phyloP scores from a whole-genome alignment of 1,140 invertebrate species.

The Leptinotarsa defecta region DNA sequence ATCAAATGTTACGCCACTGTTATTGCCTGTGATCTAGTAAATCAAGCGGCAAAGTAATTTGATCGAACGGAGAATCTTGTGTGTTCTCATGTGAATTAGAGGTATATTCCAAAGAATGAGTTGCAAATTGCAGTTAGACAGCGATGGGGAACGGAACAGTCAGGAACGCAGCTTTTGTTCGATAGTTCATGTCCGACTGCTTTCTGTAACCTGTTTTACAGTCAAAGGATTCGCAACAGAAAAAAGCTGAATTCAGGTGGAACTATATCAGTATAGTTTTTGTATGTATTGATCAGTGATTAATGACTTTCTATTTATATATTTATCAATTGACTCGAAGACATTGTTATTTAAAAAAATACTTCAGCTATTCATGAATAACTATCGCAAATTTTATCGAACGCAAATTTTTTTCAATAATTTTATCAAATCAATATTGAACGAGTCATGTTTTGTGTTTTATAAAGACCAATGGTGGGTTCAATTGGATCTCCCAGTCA shows the following conservation, averaged over 20 bases:
- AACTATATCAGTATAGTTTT: no score
- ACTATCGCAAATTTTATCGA: no score
- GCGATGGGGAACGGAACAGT: neutral
- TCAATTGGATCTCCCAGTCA: no score
- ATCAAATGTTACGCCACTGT: neutral
- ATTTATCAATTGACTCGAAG: no score
- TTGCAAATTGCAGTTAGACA: slow-evolving; percentile 7
- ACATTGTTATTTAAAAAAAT: no score
- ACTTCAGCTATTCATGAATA: no score
- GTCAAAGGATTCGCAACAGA: neutral
- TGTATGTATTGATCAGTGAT: no score
- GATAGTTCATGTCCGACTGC: neutral
- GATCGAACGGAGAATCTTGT: slow-evolving; percentile 7
- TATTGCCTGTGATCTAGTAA: neutral
- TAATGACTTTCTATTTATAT: no score
- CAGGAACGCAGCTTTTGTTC: neutral
- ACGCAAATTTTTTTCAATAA: no score
- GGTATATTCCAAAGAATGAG: slow-evolving; percentile 8
- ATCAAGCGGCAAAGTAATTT: slow-evolving; percentile 8
- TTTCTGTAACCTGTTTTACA: neutral
- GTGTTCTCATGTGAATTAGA: slow-evolving; percentile 7
- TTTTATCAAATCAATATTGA: no score
- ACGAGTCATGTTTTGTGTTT: no score
- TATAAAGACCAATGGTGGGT: no score
- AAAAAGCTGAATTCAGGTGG: neutral